Percentiles rank a stretch among this genome's conserved stretches.
Conservation (phyloP, 2,888 invertebrate species). For the Acronicta aceris region DNA sequence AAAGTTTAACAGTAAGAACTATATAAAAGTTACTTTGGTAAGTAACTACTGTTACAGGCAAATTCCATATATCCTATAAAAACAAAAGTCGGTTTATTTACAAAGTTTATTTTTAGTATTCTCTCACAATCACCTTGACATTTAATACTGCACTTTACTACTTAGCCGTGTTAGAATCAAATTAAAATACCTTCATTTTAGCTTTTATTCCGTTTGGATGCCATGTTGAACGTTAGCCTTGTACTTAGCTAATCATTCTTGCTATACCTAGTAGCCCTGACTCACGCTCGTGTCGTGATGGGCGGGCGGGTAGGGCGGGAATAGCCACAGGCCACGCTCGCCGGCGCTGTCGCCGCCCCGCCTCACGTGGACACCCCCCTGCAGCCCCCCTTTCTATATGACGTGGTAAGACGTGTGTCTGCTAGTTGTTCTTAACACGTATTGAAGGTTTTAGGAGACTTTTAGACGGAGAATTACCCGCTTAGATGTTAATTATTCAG, state of each 20-base stretch:
- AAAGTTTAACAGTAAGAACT: too few relatives aligned
- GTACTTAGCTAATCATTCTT: slow-evolving; percentile 31
- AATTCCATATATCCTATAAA: too few relatives aligned
- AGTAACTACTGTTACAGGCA: too few relatives aligned
- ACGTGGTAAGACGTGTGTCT: slow-evolving; percentile 27
- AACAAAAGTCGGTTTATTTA: too few relatives aligned
- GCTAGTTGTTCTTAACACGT: slow-evolving; percentile 26
- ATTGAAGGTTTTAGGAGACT: neutral
- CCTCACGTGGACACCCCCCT: slow-evolving; percentile 70
- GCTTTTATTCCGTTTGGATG: neutral
- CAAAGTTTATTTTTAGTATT: slow-evolving; percentile 4
- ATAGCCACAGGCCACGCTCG: slow-evolving; percentile 84
- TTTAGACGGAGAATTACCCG: too few relatives aligned
- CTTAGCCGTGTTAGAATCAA: slow-evolving; percentile 2
- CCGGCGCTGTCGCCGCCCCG: slow-evolving; percentile 77
- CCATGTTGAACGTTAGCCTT: slow-evolving; percentile 23
- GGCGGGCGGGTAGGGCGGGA: slow-evolving; percentile 73
- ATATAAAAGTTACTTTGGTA: too few relatives aligned
- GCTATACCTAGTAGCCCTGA: slow-evolving; percentile 50
- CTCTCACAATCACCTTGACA: slow-evolving; percentile 6
- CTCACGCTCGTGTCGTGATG: slow-evolving; percentile 58
- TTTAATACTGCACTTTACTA: slow-evolving; percentile 5
- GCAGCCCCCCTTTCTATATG: slow-evolving; percentile 26
- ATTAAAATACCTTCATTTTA: slow-evolving; percentile 4
- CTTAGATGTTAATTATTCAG: too few relatives aligned